Base-by-base conservation (phyloP, 1,140 invertebrate species). In the Octopus bimaculoides region DNA sequence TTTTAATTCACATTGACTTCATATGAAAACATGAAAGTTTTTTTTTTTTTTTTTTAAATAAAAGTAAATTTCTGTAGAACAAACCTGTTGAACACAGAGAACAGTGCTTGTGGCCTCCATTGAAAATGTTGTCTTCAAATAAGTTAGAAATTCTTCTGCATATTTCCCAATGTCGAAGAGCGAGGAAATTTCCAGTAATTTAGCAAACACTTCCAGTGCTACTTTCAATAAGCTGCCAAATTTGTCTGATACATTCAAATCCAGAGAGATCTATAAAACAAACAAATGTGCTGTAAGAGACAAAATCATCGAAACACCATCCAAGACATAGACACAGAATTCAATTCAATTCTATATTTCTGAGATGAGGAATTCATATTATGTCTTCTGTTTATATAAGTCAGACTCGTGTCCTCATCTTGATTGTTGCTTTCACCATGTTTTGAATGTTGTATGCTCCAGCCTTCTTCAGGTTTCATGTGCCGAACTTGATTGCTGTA, bases 121-220 rank as follows among this genome's bases (percentile, higher is more conserved):
- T 4, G 91, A 88, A 80, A 97, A 93, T 0, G 94, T 93, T 5
- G 92, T 92, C 84, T 94, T 93, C 2, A 97, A 89, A 88, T 96
- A 96, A 80, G 89, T 91, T 0, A 97, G 90, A 54, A 97, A 89
- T 87, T 97, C 96, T 89, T 97, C 95, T 0, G 94, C 93, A 79
- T 95, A 92, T 79, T 92, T 91, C 4, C 93, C 93, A 75, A 94
- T 92, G 86, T 96, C 95, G 54, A 90, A 90, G n/a, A 95, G 91
- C 0, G 92, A 93, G 2, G 93, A 91, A 26, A 96, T 90, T 91
- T 96, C 94, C 53, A 96, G 88, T n/a, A 96, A 91, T 86, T 95
- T 93, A 0, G 94, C 93, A 5, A 97, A 86, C 56, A 93, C 92
- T 75, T 93, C 90, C 8, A 97, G 87, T 17, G 92, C 90, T 12